phyloP scores from a whole-genome alignment of 2,888 invertebrate species.

The Limnephilus lunatus region DNA sequence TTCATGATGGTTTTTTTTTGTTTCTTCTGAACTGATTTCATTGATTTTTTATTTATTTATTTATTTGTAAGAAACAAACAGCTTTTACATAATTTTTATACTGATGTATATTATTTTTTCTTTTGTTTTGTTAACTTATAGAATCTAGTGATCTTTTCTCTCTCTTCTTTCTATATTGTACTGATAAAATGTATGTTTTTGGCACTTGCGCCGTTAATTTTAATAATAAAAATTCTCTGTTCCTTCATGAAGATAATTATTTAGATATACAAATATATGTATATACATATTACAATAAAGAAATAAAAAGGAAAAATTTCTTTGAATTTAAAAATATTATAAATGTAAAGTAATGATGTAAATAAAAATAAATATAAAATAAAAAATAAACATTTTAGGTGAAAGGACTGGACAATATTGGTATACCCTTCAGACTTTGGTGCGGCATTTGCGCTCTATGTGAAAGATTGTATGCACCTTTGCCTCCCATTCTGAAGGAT shows the following conservation, averaged over 20 bases:
- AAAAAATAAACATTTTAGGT: slow-evolving; percentile 68
- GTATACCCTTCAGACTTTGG: slow-evolving; percentile 84
- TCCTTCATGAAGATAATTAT: neutral
- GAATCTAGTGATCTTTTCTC: too few relatives aligned
- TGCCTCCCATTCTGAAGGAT: slow-evolving; percentile 79
- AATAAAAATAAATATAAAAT: slow-evolving; percentile 3
- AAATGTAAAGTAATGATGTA: neutral
- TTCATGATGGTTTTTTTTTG: too few relatives aligned
- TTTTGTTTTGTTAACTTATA: too few relatives aligned
- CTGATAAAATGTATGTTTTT: too few relatives aligned
- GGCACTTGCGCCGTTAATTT: too few relatives aligned
- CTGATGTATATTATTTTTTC: too few relatives aligned
- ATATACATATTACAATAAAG: neutral
- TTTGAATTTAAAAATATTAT: neutral
- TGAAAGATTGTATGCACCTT: slow-evolving; percentile 82
- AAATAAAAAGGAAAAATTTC: neutral
- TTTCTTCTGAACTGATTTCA: too few relatives aligned
- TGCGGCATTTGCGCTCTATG: slow-evolving; percentile 87
- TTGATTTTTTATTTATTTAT: too few relatives aligned
- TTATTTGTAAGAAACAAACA: too few relatives aligned
- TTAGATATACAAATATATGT: neutral
- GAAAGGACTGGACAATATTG: slow-evolving; percentile 70
- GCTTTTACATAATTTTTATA: too few relatives aligned
- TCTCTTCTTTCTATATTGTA: too few relatives aligned
- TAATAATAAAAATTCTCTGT: neutral